phyloP scores from a whole-genome alignment of 2,113 vertebrate genomes.

The Grammomys dolichurus region DNA sequence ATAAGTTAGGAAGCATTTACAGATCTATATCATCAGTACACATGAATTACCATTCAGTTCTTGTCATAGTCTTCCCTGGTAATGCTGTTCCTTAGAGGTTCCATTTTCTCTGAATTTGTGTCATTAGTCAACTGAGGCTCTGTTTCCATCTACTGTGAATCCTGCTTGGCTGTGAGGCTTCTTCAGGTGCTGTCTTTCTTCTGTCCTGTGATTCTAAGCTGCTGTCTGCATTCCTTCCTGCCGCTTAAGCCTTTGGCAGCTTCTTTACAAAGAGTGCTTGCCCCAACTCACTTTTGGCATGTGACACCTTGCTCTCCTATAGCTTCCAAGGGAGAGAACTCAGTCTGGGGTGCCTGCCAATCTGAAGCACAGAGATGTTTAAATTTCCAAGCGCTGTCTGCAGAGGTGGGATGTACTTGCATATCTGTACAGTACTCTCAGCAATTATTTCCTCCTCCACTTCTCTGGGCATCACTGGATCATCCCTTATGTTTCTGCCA shows the following conservation, averaged over 20 bases:
- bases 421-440: not conserved
- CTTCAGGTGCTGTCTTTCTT: not conserved
- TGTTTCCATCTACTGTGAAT: not conserved
- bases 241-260: not conserved
- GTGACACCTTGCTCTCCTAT: not conserved
- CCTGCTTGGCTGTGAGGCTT: not conserved
- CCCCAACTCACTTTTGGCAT: not conserved
- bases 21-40: not conserved
- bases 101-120: not conserved
- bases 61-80: not conserved
- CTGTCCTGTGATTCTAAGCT: not conserved
- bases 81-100: not conserved
- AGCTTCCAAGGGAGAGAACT: not conserved
- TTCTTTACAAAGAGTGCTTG: not conserved
- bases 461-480: not conserved
- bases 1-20: not conserved
- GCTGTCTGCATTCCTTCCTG: not conserved
- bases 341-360: not conserved
- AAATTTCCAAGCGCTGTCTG: not conserved
- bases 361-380: not conserved
- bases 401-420: not conserved
- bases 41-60: not conserved
- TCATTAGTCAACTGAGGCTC: not conserved
- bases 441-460: not conserved
- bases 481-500: not conserved